Percentiles rank a stretch among this genome's conserved stretches.
Conservation (phyloP, 2,113 vertebrate species). For the human (Homo sapiens) region GRCh38 chr11:48076501-48077000, state of each 20-base stretch:
- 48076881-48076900: background rate
- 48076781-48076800: background rate
- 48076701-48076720: slow-evolving; percentile 64
- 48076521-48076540: slow-evolving; percentile 47
- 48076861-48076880: background rate
- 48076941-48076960: too few relatives aligned
- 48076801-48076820: slow-evolving; percentile 46
- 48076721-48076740: background rate
- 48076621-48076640: slow-evolving; percentile 17
- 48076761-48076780: slow-evolving; percentile 16
- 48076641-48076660: slow-evolving; percentile 57
- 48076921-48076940: too few relatives aligned
- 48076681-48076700: slow-evolving; percentile 52
- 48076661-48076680: slow-evolving; percentile 53
- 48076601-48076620: slow-evolving; percentile 44
- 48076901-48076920: too few relatives aligned
- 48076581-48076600: slow-evolving; percentile 83
- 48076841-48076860: slow-evolving; percentile 15
- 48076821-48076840: slow-evolving; percentile 39
- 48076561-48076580: slow-evolving; percentile 68
- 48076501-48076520: background rate
- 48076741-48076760: slow-evolving; percentile 61
- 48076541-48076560: slow-evolving; percentile 39
- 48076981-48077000: too few relatives aligned
- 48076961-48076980: too few relatives aligned